phyloP scores from a whole-genome alignment of 2,797 vertebrate species.

The Rhynchonycteris naso region DNA sequence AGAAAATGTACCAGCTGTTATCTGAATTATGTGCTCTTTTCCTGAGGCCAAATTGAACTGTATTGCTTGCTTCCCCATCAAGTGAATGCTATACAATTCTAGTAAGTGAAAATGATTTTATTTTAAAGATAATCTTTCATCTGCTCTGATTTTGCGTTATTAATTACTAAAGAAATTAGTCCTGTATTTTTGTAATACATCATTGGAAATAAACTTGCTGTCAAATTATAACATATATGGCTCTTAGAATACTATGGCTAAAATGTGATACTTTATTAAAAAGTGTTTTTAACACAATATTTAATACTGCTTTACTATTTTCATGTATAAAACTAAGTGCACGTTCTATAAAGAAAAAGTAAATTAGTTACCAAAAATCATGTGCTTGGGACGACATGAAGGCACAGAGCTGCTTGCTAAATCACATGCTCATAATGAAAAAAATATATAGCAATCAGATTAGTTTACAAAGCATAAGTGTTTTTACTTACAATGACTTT shows the following conservation, averaged over 20 bases:
- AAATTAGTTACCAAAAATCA: slow-evolving; percentile 12
- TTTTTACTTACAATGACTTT: slow-evolving; percentile 30
- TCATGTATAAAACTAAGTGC: not conserved
- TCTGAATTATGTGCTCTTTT: not conserved
- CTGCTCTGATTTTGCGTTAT: not conserved
- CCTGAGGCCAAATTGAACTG: not conserved
- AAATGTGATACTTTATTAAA: not conserved
- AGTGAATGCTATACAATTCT: not conserved
- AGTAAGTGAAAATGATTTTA: not conserved
- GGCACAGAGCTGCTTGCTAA: slow-evolving; percentile 26
- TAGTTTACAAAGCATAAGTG: slow-evolving; percentile 14
- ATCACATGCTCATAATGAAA: not conserved
- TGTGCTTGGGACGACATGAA: not conserved
- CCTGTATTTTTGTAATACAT: not conserved
- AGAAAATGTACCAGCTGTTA: not conserved
- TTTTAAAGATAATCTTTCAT: not conserved
- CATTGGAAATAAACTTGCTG: not conserved
- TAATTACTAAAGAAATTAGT: not conserved
- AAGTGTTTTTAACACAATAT: slow-evolving; percentile 23
- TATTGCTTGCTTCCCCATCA: not conserved
- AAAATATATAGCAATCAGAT: not conserved
- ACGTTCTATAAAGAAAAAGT: slow-evolving; percentile 19
- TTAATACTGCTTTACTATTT: not conserved
- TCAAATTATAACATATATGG: not conserved
- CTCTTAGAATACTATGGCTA: not conserved